phyloP scores from a whole-genome alignment of 2,113 vertebrate genomes.

The Dasyprocta punctata region DNA sequence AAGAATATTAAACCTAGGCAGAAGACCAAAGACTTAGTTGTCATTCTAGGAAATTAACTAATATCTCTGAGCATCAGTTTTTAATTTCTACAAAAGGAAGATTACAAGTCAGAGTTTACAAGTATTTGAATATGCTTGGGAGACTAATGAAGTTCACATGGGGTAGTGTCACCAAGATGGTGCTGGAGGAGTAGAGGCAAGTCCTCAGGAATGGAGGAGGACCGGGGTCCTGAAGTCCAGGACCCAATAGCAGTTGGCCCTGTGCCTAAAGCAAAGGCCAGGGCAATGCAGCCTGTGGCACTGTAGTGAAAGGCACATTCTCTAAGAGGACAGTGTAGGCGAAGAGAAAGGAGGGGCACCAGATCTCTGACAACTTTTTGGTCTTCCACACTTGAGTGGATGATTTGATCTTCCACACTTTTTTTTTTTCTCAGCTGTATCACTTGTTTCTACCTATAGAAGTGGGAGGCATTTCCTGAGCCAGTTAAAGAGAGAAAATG shows the following conservation, averaged over 20 bases:
- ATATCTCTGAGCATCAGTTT: background rate
- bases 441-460: background rate
- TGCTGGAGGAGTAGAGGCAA: background rate
- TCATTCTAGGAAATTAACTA: background rate
- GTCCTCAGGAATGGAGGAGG: background rate
- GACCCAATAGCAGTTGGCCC: background rate
- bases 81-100: constrained; percentile 3
- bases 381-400: background rate
- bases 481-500: background rate
- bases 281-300: background rate
- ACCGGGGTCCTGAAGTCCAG: background rate
- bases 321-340: background rate
- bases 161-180: background rate
- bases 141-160: background rate
- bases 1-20: background rate
- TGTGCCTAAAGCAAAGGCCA: background rate
- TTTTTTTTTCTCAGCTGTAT: background rate
- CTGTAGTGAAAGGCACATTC: background rate
- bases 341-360: background rate
- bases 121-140: background rate
- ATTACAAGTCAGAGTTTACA: background rate
- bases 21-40: background rate
- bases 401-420: background rate
- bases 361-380: background rate
- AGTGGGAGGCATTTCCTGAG: background rate